Evolutionary conservation across 2,797 vertebrate genomes (phyloP), one percentile per base, ranked within the genome.

Genomic region (Urosaurus nigricauda): DNA sequence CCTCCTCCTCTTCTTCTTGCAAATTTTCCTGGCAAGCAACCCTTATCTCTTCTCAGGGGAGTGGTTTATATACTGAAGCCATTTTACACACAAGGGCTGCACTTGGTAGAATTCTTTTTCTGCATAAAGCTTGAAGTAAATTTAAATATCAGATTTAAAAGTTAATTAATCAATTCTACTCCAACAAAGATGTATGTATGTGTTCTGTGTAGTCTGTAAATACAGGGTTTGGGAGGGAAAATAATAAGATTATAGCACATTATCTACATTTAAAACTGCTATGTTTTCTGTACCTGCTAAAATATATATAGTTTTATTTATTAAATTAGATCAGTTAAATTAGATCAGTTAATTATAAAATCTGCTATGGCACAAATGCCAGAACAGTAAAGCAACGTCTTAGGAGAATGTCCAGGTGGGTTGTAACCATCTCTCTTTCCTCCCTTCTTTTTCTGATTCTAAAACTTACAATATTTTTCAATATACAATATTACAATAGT

Each of bases 121-220:
- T 79, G 32, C 35, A 77, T 47, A 43, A 84, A 79, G 14, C 37
- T 53, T 58, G 40, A 79, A 68, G 53, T 47, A 40, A 70, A 85
- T 79, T 74, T 82, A 63, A 80, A 88, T 87, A 84, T 85, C 40
- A 79, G 53, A 56, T 88, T n/a, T 58, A 47, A 79, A 79, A 68
- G 6, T 58, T 68, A 79, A 79, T 73, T 58, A 84, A 71, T 84
- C 77, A 87, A 79, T 71, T 37, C 77, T 35, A 32, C 8, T 79
- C 8, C 53, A 65, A 63, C 85, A 70, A 47, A 74, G 70, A 29
- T 63, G 35, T 63, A 6, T 73, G 21, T 65, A 3, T 75, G 8
- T n/a, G 35, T 74, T 63, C 21, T 53, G 73, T 70, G 79, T 79
- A 80, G 35, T 35, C 51, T 71, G 37, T 29, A 47, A 80, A 89